A percentile compares a stretch with the other conserved stretches of the same genome.
phyloP scores from a whole-genome alignment of 2,888 invertebrate genomes.

The Phalera bucephala region DNA sequence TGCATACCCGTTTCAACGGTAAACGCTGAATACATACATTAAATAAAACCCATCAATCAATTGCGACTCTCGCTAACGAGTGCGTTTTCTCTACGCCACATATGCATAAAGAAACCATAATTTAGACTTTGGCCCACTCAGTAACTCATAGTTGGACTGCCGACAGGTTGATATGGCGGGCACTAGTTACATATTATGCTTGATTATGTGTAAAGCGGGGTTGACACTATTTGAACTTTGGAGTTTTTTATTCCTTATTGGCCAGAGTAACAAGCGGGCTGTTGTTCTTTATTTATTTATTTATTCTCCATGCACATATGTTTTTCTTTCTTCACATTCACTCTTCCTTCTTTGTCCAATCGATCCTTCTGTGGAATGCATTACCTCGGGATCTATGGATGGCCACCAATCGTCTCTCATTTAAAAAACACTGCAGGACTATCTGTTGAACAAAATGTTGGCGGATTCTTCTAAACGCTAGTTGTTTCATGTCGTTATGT shows the following conservation, averaged over 20 bases:
- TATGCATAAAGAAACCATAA: slow-evolving; percentile 76
- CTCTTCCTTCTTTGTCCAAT: too few relatives aligned
- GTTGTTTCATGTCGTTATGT: too few relatives aligned
- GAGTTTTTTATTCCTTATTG: too few relatives aligned
- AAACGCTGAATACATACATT: slow-evolving; percentile 21
- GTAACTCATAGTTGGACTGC: slow-evolving; percentile 62
- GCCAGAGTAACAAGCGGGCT: too few relatives aligned
- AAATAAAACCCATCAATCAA: slow-evolving; percentile 49
- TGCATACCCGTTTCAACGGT: not conserved
- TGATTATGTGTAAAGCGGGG: slow-evolving; percentile 20
- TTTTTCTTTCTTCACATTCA: not conserved
- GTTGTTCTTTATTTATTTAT: too few relatives aligned
- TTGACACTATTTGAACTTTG: not conserved
- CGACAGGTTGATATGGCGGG: slow-evolving; percentile 62
- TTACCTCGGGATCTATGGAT: too few relatives aligned
- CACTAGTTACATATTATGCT: slow-evolving; percentile 14
- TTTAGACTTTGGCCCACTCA: slow-evolving; percentile 62
- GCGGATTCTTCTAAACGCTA: too few relatives aligned
- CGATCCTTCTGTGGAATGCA: too few relatives aligned
- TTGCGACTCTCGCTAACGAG: slow-evolving; percentile 57
- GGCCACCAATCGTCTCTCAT: too few relatives aligned
- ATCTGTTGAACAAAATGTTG: too few relatives aligned
- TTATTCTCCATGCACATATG: too few relatives aligned
- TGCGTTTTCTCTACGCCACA: slow-evolving; percentile 56
- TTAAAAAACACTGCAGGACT: too few relatives aligned